These are phyloP conservation scores for Linepithema humile DNA, from an alignment of 1,140 invertebrate genomes.

Conservation along the genomic window DNA sequence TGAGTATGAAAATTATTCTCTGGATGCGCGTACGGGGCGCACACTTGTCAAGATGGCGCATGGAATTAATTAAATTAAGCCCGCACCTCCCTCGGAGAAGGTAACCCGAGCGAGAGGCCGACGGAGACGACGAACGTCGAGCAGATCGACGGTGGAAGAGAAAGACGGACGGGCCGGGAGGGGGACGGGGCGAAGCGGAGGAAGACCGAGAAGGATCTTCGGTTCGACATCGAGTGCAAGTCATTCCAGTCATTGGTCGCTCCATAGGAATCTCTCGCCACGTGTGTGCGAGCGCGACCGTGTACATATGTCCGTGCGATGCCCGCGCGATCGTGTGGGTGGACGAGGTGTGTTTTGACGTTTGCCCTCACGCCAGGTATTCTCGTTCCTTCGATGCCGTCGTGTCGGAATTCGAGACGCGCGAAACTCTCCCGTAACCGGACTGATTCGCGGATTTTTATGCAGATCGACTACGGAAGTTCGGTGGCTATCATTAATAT, in stretches of 20 bases:
- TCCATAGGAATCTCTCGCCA: conserved; percentile 78
- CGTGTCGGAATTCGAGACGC: conserved; percentile 76
- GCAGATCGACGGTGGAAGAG: conserved; percentile 49
- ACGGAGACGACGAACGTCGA: conserved; percentile 55
- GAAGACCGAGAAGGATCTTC: conserved; percentile 75
- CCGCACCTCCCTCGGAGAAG: conserved; percentile 77
- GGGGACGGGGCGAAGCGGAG: conserved; percentile 49
- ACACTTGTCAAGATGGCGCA: conserved; percentile 82
- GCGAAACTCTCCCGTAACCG: conserved; percentile 63
- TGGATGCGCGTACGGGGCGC: conserved; percentile 71
- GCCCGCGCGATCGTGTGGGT: conserved; percentile 65
- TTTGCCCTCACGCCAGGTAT: conserved; percentile 80
- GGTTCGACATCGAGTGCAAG: conserved; percentile 83
- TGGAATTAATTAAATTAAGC: conserved; percentile 84
- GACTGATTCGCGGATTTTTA: conserved; percentile 62
- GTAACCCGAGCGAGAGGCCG: conserved; percentile 67
- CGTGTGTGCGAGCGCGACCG: conserved; percentile 47
- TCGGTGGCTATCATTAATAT: background rate
- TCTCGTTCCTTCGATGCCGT: conserved; percentile 73
- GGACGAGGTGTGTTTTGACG: conserved; percentile 83
- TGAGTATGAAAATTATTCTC: conserved; percentile 80
- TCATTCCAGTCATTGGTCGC: conserved; percentile 83
- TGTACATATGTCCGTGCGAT: conserved; percentile 60
- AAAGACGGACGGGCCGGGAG: conserved; percentile 34
- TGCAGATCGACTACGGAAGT: conserved; percentile 8